These are phyloP conservation scores for Herpetotheres cachinnans DNA, from an alignment of 2,113 vertebrate species.

Conservation along the genomic window DNA sequence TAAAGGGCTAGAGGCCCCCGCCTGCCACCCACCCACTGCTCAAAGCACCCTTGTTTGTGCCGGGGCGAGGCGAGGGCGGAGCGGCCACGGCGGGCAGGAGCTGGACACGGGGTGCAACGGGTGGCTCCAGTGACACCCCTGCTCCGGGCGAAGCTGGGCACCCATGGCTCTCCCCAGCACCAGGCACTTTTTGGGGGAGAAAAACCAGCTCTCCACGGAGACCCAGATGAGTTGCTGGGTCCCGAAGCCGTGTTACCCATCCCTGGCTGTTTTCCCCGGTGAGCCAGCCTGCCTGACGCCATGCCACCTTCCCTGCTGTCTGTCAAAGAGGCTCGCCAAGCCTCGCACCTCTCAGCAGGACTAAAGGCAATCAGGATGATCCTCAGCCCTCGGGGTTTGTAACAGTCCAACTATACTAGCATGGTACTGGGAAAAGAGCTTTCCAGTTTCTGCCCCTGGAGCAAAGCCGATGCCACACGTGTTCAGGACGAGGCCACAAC, in stretches of 20 bases:
- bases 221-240: not conserved
- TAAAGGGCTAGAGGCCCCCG: constrained; percentile 55
- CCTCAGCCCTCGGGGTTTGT: not conserved
- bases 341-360: not conserved
- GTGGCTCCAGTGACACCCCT: not conserved
- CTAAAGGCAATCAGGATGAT: not conserved
- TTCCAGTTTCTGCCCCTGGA: not conserved
- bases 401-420: accelerated
- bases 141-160: not conserved
- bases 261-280: accelerated
- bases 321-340: not conserved
- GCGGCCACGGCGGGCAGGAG: not conserved
- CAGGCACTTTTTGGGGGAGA: not conserved
- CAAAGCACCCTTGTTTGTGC: constrained; percentile 37
- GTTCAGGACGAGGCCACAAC: not conserved
- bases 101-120: not conserved
- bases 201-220: not conserved
- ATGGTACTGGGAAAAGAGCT: not conserved
- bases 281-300: not conserved
- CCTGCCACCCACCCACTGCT: not conserved
- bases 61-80: not conserved
- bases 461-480: not conserved
- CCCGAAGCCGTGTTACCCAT: not conserved
- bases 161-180: not conserved
- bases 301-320: not conserved